Evolutionary conservation across 2,888 invertebrate species (phyloP).

Genomic region (Tetanocera ferruginea): DNA sequence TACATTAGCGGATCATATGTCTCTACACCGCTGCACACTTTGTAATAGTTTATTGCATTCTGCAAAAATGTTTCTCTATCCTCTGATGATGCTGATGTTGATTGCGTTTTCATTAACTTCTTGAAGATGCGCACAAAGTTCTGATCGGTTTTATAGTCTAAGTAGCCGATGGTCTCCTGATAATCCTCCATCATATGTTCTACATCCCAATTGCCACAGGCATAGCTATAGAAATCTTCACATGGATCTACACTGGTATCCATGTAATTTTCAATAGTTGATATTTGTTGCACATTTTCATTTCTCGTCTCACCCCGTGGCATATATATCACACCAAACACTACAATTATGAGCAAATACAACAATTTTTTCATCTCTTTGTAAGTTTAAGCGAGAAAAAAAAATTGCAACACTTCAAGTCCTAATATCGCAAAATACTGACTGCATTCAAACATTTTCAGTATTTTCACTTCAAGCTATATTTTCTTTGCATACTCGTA

Average conservation of each 20-base stretch:
- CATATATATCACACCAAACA: background rate
- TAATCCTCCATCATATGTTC: slow-evolving; percentile 33
- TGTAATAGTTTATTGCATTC: slow-evolving; percentile 41
- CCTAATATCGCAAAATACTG: background rate
- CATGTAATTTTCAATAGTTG: slow-evolving; percentile 57
- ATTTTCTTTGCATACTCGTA: no score
- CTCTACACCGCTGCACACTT: slow-evolving; percentile 40
- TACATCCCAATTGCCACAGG: slow-evolving; percentile 63
- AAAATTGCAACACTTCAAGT: background rate
- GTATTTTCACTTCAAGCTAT: no score
- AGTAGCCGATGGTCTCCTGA: slow-evolving; percentile 44
- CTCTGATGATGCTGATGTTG: background rate
- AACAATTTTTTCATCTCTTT: background rate
- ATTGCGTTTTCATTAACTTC: slow-evolving; percentile 9
- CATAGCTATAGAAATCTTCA: slow-evolving; percentile 61
- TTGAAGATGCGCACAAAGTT: slow-evolving; percentile 42
- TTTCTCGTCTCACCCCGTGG: background rate
- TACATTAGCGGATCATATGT: slow-evolving; percentile 40
- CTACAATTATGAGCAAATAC: background rate
- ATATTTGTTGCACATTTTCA: background rate
- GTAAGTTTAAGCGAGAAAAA: background rate
- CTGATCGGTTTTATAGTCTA: slow-evolving; percentile 45
- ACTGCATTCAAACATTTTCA: background rate
- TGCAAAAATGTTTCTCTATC: slow-evolving; percentile 30
- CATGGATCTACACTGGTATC: slow-evolving; percentile 59